Evolutionary conservation across 2,888 invertebrate species (phyloP), one percentile per base, ranked within the genome.

Genomic region (Margaritifera margaritifera): DNA sequence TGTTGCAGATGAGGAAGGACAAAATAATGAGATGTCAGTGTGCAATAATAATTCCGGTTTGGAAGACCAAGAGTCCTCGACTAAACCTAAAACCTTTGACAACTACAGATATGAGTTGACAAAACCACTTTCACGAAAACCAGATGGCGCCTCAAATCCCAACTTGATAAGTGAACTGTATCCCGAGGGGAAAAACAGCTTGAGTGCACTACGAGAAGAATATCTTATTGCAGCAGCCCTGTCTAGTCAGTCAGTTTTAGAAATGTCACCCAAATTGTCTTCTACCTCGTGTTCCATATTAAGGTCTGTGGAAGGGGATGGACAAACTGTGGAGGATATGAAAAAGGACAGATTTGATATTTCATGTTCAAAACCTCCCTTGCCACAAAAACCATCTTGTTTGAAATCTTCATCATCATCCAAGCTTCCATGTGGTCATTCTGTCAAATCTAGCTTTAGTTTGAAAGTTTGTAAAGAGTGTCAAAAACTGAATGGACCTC

Each of bases 141-240:
- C 96, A 6, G 97, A 97, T 85, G 96, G 96, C 61, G 96, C 97
- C 64, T 97, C 96, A 31, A 96, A 97, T 92, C 96, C 96, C 24
- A 96, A 96, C 91, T 92, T 97, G 83, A 75, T 78, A 22, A 79
- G 79, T 73, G 83, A 81, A 72, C 72, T 76, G 54, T 80, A 78
- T 65, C 63, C 73, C 31, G 74, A 74, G 67, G 74, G 74, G 58
- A 74, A 70, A 51, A 67, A 70, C 68, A 42, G 42, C 42, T 67
- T 77, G 24, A 70, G 67, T 72, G 66, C 72, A 19, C 62, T 77
- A 62, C 60, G 77, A 15, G 77, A 74, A 58, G 77, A 77, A 60
- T 77, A 59, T 68, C 62, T 74, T 52, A 71, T 77, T 24, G 70
- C 65, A 6, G 77, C 72, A 72, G 72, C 75, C 55, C 66, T 78